Conservation (phyloP, 2,888 invertebrate genomes). For the Mythimna ferrago region DNA sequence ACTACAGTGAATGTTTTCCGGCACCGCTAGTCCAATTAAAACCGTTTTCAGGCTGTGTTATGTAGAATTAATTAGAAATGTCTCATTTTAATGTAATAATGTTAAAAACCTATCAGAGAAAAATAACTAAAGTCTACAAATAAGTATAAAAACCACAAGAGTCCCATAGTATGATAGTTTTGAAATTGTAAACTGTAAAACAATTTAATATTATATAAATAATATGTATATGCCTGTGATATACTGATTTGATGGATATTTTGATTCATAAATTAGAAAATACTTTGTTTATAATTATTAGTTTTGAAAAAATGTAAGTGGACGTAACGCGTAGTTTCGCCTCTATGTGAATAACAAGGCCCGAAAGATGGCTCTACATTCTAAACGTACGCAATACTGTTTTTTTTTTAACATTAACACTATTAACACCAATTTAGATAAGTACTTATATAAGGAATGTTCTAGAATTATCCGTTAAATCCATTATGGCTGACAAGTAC, state of each 20-base stretch:
- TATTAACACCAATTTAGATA: constrained; percentile 23
- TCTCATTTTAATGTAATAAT: background rate
- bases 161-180: constrained; percentile 37
- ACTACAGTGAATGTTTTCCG: background rate
- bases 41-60: constrained; percentile 8
- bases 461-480: constrained; percentile 41
- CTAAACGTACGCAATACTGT: constrained; percentile 8
- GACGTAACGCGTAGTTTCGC: constrained; percentile 22
- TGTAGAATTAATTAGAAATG: background rate
- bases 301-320: constrained; percentile 40
- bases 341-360: constrained; percentile 29
- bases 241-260: constrained; percentile 69
- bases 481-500: constrained; percentile 22
- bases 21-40: background rate
- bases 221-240: constrained; percentile 74
- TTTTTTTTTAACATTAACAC: constrained; percentile 16
- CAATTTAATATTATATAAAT: constrained; percentile 57
- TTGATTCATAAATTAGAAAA: constrained; percentile 61
- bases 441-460: constrained; percentile 32
- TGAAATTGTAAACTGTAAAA: constrained; percentile 59
- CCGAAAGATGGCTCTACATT: constrained; percentile 13
- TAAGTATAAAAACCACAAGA: constrained; percentile 49
- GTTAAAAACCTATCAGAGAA: background rate
- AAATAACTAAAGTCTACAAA: constrained; percentile 7
- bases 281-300: constrained; percentile 50